Evolutionary conservation across 2,888 invertebrate species (phyloP).

Genomic region (Drosophila koepferae): DNA sequence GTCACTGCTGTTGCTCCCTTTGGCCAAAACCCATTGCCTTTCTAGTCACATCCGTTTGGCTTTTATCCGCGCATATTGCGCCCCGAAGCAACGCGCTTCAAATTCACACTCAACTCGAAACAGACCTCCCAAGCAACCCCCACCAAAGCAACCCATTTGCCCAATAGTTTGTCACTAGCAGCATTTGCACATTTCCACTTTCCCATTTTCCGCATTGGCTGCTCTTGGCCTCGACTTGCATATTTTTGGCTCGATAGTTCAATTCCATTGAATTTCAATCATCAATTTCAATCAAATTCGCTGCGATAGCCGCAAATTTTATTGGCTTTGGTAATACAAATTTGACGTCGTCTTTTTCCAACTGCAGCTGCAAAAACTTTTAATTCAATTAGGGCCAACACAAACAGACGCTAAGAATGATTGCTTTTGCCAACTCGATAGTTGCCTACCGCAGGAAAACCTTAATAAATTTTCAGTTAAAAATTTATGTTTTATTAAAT

Average conservation of each 20-base stretch:
- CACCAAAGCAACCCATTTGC: not conserved
- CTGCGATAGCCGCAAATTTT: constrained; percentile 47
- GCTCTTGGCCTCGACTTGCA: constrained; percentile 15
- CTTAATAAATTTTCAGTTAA: too few species aligned
- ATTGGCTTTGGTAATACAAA: constrained; percentile 47
- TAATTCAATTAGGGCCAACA: constrained; percentile 43
- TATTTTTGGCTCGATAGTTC: constrained; percentile 25
- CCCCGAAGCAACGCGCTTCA: constrained; percentile 44
- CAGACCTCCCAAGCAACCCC: not conserved
- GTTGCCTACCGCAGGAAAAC: not conserved
- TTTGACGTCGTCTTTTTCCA: constrained; percentile 32
- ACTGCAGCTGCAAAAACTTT: constrained; percentile 47
- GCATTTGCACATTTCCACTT: constrained; percentile 44
- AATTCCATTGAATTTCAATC: constrained; percentile 54
- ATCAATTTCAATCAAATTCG: constrained; percentile 67
- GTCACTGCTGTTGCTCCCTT: not conserved
- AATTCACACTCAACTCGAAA: constrained; percentile 48
- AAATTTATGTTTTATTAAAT: too few species aligned
- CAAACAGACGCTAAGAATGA: not conserved
- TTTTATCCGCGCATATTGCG: constrained; percentile 61
- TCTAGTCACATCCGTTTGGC: constrained; percentile 64
- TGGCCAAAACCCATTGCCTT: constrained; percentile 46
- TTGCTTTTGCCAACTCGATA: not conserved
- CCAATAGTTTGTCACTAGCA: constrained; percentile 47
- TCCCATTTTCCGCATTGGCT: constrained; percentile 16